Evolutionary conservation across 2,888 invertebrate genomes (phyloP).

Genomic region (Acleris literana): DNA sequence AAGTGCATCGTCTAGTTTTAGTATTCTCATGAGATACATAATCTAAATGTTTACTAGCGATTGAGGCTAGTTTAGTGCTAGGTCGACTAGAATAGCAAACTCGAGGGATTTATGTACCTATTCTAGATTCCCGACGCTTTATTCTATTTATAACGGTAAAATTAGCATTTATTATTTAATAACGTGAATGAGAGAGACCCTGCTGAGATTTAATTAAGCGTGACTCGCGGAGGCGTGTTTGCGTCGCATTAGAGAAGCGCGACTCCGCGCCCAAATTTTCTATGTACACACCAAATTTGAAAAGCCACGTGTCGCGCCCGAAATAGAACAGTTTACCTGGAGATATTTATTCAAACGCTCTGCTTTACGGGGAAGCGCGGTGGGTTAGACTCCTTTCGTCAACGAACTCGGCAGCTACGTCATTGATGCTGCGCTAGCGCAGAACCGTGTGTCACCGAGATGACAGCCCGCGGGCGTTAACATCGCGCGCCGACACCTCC

Average conservation of each 20-base stretch:
- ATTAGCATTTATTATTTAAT: constrained; percentile 31
- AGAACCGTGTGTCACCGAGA: constrained; percentile 21
- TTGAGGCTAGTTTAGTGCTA: constrained; percentile 25
- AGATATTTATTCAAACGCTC: constrained; percentile 25
- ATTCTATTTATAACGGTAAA: constrained; percentile 30
- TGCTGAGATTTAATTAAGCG: constrained; percentile 15
- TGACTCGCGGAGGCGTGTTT: constrained; percentile 28
- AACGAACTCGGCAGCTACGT: constrained; percentile 3
- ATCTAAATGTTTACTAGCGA: constrained; percentile 24
- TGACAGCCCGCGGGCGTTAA: constrained; percentile 37
- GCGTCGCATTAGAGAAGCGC: constrained; percentile 12
- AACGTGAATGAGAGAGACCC: constrained; percentile 22
- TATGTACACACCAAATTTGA: constrained; percentile 30
- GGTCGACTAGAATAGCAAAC: constrained; percentile 27
- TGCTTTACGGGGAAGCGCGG: constrained; percentile 11
- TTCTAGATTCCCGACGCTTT: constrained; percentile 22
- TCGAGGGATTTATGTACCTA: constrained; percentile 31
- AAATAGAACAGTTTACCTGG: constrained; percentile 37
- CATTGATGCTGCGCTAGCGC: not conserved
- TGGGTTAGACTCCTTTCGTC: constrained; percentile 4
- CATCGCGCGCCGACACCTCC: constrained; percentile 51
- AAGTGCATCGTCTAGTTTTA: constrained; percentile 26
- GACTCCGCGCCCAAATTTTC: constrained; percentile 28
- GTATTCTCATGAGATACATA: constrained; percentile 25
- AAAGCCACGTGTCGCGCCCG: constrained; percentile 21